Evolutionary conservation across 2,797 vertebrate species (phyloP).

Genomic region (Leptatherina wallacei): DNA sequence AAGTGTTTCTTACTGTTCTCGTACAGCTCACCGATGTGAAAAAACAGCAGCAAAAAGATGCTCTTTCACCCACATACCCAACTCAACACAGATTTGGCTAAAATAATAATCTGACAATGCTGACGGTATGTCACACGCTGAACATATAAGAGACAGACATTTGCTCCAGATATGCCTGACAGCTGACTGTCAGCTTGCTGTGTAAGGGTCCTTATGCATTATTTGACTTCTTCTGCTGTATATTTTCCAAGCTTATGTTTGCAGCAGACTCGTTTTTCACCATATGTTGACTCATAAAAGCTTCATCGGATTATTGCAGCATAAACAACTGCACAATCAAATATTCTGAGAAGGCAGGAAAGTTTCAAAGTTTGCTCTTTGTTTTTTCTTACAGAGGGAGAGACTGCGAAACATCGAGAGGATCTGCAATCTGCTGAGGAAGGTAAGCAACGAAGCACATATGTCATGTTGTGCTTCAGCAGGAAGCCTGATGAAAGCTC

Average conservation of each 20-base stretch:
- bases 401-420: constrained; percentile 96
- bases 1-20: too few species aligned
- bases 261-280: background rate
- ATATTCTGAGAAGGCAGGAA: background rate
- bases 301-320: background rate
- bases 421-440: constrained; percentile 96
- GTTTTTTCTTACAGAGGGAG: constrained; percentile 85
- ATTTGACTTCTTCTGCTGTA: background rate
- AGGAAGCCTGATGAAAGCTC: background rate
- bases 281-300: background rate
- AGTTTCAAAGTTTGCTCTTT: constrained; percentile 13
- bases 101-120: background rate
- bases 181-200: background rate
- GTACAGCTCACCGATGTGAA: too few species aligned
- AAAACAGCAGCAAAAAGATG: background rate
- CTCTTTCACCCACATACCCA: too few species aligned
- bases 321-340: background rate
- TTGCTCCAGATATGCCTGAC: too few species aligned
- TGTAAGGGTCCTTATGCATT: background rate
- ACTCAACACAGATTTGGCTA: too few species aligned
- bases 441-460: constrained; percentile 82
- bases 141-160: too few species aligned
- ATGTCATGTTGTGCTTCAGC: background rate
- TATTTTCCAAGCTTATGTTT: background rate
- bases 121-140: background rate